Evolutionary conservation across 2,797 vertebrate genomes (phyloP), one percentile per base, ranked within the genome.

Genomic region (Gadopsis bispinosus): DNA sequence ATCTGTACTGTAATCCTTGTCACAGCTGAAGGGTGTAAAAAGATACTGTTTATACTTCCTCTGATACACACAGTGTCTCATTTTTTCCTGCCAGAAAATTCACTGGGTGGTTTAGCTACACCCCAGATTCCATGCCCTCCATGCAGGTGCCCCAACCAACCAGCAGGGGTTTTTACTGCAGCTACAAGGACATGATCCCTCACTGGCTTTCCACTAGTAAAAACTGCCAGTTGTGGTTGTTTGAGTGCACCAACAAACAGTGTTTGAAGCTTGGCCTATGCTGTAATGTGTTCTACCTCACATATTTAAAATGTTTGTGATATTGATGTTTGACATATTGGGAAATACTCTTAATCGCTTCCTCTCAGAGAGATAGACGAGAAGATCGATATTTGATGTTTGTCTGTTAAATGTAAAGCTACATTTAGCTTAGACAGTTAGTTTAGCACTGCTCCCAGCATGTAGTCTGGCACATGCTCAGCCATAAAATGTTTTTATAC

Each of bases 201-300:
- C n/a, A 60, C 41, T 19, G 47, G 41, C 33, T 59, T 68, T 43
- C 43, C 16, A 70, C n/a, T 3, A 29, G 33, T 43, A 51, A 41
- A 77, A 35, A 45, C 16, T 26, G 3, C 7, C 39, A 56, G 12
- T 51, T 64, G 51, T 39, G 17, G 45, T 67, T 67, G 26, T 71
- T 55, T 66, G 20, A 61, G 17, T 31, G 16, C 35, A 64, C 16
- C 0, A 13, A 17, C 7, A 31, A 75, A 68, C n/a, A 43, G 12
- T 7, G 14, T 35, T 47, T 48, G 7, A 41, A 29, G 5, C 7
- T n/a, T 4, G 0, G 31, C 19, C 31, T 60, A 17, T 69, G 19
- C 26, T 29, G 14, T 37, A 29, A 0, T 50, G 3, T 75, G 29
- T 77, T 26, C 45, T 26, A 43, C 16, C 20, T 41, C 16, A 58